Base-by-base conservation (phyloP, 2,797 vertebrate species). In the Sylvia borin region DNA sequence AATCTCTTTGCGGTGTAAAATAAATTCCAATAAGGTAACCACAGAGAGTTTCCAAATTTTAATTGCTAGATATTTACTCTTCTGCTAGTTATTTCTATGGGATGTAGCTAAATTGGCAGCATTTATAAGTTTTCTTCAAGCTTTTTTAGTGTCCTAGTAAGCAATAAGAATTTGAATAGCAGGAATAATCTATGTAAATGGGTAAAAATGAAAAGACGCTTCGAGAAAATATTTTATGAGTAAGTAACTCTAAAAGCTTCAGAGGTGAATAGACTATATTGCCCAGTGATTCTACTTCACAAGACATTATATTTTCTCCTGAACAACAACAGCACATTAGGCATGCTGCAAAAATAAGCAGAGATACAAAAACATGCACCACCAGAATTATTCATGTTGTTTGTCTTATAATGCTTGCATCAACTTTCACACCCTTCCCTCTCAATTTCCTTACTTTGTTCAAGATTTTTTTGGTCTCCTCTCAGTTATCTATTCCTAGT, bases 21-120 rank as follows among this genome's bases (percentile, higher is more conserved):
- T 81, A 88, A 87, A 61, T 92, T 86, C 86, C 93, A 7, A 13
- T 71, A 93, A 97, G 93, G 90, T 92, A 96, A 95, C 71, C 58
- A 83, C 19, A 94, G 79, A 91, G 95, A 95, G 87, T 95, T 93
- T 92, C 76, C 73, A 79, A 70, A 88, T 94, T 96, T 92, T 96
- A 94, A 91, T 91, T 88, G 76, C 68, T 86, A 67, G 31, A 8
- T 91, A 93, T 55, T 93, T 89, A 47, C 62, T 92, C 57, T 84
- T 73, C 29, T 91, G 40, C n/a, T 92, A 92, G 61, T 85, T 96
- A 92, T 88, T 97, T 97, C 92, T 81, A 93, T n/a, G 45, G 61
- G 70, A 95, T 48, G n/a, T 68, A 77, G 32, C 26, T 45, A 74
- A 81, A 82, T 60, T 66, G 61, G 47, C 6, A 77, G 40, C 47